phyloP scores from a whole-genome alignment of 2,797 vertebrate species.

The Eospalax fontanierii region DNA sequence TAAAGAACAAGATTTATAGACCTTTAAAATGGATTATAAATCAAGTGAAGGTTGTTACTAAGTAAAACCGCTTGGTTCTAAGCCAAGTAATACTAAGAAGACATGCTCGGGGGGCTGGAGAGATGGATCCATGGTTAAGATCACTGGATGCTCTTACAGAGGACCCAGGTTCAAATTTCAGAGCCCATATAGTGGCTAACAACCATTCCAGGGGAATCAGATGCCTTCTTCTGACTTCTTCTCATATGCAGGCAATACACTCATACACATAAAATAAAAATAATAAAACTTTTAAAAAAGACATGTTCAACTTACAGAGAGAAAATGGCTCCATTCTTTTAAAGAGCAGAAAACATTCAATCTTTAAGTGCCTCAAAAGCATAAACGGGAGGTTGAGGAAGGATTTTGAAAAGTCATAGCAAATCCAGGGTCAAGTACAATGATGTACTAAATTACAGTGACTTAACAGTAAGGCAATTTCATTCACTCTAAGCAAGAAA shows the following conservation, averaged over 20 bases:
- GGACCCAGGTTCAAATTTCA: too few relatives aligned
- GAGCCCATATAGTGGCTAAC: too few relatives aligned
- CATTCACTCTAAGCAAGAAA: slow-evolving; percentile 61
- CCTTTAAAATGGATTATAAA: slow-evolving; percentile 29
- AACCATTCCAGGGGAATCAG: too few relatives aligned
- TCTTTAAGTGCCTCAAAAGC: slow-evolving; percentile 50
- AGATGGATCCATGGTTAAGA: too few relatives aligned
- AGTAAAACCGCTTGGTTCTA: slow-evolving; percentile 30
- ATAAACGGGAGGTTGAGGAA: slow-evolving; percentile 1
- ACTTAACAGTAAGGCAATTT: slow-evolving; percentile 60
- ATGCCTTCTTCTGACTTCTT: too few relatives aligned
- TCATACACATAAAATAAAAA: too few relatives aligned
- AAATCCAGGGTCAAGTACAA: slow-evolving; percentile 39
- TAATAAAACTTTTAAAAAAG: too few relatives aligned
- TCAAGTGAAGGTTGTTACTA: background rate
- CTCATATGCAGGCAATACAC: too few relatives aligned
- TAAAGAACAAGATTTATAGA: slow-evolving; percentile 58
- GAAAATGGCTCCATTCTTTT: slow-evolving; percentile 20
- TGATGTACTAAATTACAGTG: slow-evolving; percentile 27
- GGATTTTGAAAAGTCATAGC: slow-evolving; percentile 25
- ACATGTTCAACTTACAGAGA: background rate
- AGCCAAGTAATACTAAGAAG: slow-evolving; percentile 46
- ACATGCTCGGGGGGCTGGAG: too few relatives aligned
- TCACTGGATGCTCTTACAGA: too few relatives aligned
- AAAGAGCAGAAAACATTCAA: slow-evolving; percentile 42